These are phyloP conservation scores for Phalacrocorax pelagicus DNA, from an alignment of 2,113 vertebrate genomes.

Conservation along the genomic window DNA sequence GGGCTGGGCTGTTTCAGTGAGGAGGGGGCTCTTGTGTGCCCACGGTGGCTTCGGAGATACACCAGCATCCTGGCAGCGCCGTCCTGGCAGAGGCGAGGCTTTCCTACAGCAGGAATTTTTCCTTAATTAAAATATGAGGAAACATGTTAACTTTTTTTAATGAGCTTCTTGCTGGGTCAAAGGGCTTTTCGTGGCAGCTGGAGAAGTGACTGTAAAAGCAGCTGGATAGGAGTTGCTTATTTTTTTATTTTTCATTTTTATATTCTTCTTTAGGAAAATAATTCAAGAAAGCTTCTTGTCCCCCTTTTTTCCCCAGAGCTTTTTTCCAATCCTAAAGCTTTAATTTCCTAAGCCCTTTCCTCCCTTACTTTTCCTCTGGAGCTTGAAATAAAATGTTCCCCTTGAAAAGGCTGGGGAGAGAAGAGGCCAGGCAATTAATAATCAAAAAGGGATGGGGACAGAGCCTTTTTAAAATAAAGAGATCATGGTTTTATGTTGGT, in stretches of 20 bases:
- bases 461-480: not conserved
- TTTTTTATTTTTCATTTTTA: not conserved
- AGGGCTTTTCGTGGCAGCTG: not conserved
- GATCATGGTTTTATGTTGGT: not conserved
- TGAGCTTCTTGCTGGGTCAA: not conserved
- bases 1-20: not conserved
- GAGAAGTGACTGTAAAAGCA: not conserved
- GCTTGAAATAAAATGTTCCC: not conserved
- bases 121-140: not conserved
- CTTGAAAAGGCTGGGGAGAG: not conserved
- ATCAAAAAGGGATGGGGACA: not conserved
- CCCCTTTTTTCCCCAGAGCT: rapidly evolving
- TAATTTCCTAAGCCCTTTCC: not conserved
- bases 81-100: not conserved
- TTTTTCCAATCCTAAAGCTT: not conserved
- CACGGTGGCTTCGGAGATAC: rapidly evolving
- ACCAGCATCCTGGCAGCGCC: not conserved
- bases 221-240: not conserved
- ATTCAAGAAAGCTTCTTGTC: not conserved
- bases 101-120: not conserved
- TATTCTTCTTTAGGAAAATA: not conserved
- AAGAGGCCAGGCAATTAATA: not conserved
- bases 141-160: not conserved
- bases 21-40: not conserved
- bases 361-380: not conserved